A percentile compares a stretch with the other conserved stretches of the same genome.
These are phyloP conservation scores for Erebia palarica DNA, from an alignment of 2,888 invertebrate species.

Conservation along the genomic window DNA sequence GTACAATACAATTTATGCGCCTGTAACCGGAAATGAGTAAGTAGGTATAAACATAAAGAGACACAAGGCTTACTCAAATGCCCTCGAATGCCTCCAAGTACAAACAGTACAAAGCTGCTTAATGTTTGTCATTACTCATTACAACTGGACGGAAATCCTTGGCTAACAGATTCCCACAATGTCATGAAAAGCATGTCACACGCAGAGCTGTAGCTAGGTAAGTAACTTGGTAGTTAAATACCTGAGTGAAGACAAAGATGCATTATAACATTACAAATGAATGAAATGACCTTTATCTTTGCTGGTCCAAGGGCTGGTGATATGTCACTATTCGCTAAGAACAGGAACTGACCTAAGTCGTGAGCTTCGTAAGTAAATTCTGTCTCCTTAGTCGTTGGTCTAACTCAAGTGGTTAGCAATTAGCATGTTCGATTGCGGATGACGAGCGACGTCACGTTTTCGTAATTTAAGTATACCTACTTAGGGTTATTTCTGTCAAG, in stretches of 20 bases:
- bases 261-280: neutral
- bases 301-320: neutral
- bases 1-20: neutral
- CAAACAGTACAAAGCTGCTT: neutral
- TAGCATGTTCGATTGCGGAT: no score
- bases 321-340: no score
- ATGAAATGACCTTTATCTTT: neutral
- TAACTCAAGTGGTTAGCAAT: no score
- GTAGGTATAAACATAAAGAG: neutral
- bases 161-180: slow-evolving; percentile 20
- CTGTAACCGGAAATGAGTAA: slow-evolving; percentile 1
- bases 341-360: no score
- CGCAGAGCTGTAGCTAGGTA: slow-evolving; percentile 19
- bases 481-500: no score
- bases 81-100: neutral
- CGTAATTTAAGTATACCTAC: no score
- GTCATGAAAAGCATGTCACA: slow-evolving; percentile 39
- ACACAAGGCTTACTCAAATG: neutral
- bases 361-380: no score
- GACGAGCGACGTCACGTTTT: no score
- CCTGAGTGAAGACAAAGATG: neutral
- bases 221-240: neutral
- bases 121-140: slow-evolving; percentile 17
- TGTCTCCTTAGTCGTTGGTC: no score
- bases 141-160: slow-evolving; percentile 28